Base-by-base conservation (phyloP, 1,140 invertebrate species). In the Leptonema lineaticorne region DNA sequence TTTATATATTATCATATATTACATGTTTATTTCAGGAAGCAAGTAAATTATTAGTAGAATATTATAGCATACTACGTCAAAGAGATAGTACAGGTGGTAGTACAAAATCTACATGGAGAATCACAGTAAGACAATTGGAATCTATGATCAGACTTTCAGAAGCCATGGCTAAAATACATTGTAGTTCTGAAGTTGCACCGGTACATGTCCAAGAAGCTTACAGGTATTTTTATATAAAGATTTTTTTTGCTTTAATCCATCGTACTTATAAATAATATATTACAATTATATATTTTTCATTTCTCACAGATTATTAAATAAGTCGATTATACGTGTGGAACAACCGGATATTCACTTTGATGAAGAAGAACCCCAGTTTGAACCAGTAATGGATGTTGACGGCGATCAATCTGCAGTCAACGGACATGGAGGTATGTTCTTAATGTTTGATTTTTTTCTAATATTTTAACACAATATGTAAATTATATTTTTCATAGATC, bases 121-220 rank as follows among this genome's bases (percentile, higher is more conserved):
- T 99, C 66, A 99, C 97, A 0, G 97, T 99, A n/a, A 84, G 98
- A n/a, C 97, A 99, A 78, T 83, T 99, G 57, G 98, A 99, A 82
- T 97, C 94, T 76, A 90, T 99, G 87, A 90, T 99, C 74, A 90
- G 97, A 28, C 83, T 99, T 9, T 94, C 96, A 4, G 98, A 99
- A 83, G 95, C 92, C 9, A 91, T 98, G 85, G 97, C 98, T 30
- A 91, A 96, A 78, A 88, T 99, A 82, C 91, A 98, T 80, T 99
- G 97, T 79, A 89, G 87, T 67, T 93, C 96, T 71, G 88, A 92
- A 77, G 96, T 98, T 11, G 85, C 87, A 5, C 82, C 88, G 0
- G 89, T 89, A 26, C 97, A 99, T 78, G 96, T 99, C 0, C 90
- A 90, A 75, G 96, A 99, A 85, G 97, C 97, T 0, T 94, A 88